These are phyloP conservation scores for Tromatobia lineatoria DNA, from an alignment of 2,888 invertebrate species.

Conservation along the genomic window DNA sequence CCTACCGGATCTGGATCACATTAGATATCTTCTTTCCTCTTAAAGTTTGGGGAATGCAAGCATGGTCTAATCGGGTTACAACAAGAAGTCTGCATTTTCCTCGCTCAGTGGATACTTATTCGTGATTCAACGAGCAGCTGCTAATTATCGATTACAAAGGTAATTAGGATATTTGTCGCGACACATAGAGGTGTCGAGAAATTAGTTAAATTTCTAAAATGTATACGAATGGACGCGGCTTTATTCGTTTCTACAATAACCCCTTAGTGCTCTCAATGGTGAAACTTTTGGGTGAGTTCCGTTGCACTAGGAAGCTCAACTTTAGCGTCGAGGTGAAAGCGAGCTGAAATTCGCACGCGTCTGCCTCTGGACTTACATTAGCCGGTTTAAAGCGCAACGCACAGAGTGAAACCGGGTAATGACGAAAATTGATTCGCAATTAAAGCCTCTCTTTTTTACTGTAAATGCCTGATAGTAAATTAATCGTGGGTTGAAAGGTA, in stretches of 20 bases:
- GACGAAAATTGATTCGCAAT: neutral
- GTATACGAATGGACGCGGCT: slow-evolving; percentile 2
- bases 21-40: too few relatives aligned
- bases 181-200: neutral
- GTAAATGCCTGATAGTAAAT: neutral
- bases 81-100: neutral
- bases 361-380: slow-evolving; percentile 34
- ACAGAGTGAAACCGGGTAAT: slow-evolving; percentile 7
- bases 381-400: slow-evolving; percentile 12
- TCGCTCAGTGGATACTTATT: neutral
- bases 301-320: slow-evolving; percentile 13
- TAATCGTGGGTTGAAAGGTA: neutral
- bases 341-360: slow-evolving; percentile 9
- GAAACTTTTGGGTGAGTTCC: slow-evolving; percentile 38
- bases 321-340: slow-evolving; percentile 27
- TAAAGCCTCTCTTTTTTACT: neutral
- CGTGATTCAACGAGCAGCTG: neutral
- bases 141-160: neutral
- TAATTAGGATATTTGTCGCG: neutral
- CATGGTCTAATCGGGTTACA: too few relatives aligned
- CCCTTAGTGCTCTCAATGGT: slow-evolving; percentile 42
- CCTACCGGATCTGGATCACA: too few relatives aligned
- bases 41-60: too few relatives aligned
- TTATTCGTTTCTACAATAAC: slow-evolving; percentile 24
- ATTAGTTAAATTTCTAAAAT: slow-evolving; percentile 13